Base-by-base conservation (phyloP, 2,797 vertebrate species). In the Denticeps clupeoides region DNA sequence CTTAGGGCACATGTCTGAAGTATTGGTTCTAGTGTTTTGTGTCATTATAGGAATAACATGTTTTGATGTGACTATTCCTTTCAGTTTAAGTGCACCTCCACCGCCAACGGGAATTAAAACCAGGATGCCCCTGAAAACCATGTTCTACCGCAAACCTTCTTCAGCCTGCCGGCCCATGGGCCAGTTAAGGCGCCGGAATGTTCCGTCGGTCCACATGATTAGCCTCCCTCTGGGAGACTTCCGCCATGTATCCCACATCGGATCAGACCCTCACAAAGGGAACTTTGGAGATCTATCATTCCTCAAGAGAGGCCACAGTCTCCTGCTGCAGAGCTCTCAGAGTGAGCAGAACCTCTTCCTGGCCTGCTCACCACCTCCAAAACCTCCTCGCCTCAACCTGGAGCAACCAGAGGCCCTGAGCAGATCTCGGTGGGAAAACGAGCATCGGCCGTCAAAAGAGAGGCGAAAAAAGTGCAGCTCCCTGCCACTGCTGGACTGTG, bases 351-450 rank as follows among this genome's bases (percentile, higher is more conserved):
- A 89, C 64, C 68, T 91, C 21, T 79, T 88, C 59, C 66, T 85
- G 63, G 73, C 81, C 49, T 84, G 87, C 64, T 74, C 71, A 1
- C 75, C 89, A 0, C 93, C 93, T 1, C 91, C 91, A 13, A 97
- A 97, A 56, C 92, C 91, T 1, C 91, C 93, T 0, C 90, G 92
- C 5, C 76, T 96, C 27, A 92, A 90, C 73, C 64, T 87, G 58
- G 83, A 88, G 13, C 87, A 66, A 23, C 26, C 37, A 0, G 74
- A 86, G 57, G 67, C 75, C 58, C 53, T 77, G 46, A 71, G 82
- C 65, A 80, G 69, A 55, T 69, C 55, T 0, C 51, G 67, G 47
- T 51, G 58, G 68, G 7, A 37, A 23, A 48, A 45, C 21, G 64
- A 70, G 49, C 35, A 5, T 4, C 52, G 38, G 58, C 63, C 55